Percentiles rank a stretch among this genome's conserved stretches.
These are phyloP conservation scores for Hippocampus mohnikei DNA, from an alignment of 2,113 vertebrate species.

Conservation along the genomic window DNA sequence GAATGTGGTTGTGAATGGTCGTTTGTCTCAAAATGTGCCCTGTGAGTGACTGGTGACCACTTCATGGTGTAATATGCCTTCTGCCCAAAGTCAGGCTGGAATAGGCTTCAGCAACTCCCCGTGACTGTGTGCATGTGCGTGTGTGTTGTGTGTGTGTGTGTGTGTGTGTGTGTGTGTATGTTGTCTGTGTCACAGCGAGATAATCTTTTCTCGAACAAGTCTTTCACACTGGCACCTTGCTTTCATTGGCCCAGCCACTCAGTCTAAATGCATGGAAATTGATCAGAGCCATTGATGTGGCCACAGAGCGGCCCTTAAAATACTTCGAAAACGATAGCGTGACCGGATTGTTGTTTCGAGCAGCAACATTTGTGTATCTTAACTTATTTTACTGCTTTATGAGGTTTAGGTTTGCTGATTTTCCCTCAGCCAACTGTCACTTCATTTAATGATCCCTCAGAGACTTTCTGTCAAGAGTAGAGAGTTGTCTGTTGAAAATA, in stretches of 20 bases:
- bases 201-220: slow-evolving; percentile 53
- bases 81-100: no score
- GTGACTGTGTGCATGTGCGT: not conserved
- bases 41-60: no score
- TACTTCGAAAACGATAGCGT: slow-evolving; percentile 29
- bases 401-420: not conserved
- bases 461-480: not conserved
- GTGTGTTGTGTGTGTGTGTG: not conserved
- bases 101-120: no score
- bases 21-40: no score
- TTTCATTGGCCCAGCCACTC: slow-evolving; percentile 44
- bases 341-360: slow-evolving; percentile 20
- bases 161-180: not conserved
- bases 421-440: slow-evolving; percentile 4
- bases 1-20: no score
- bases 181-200: slow-evolving; percentile 35
- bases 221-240: slow-evolving; percentile 48
- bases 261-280: slow-evolving; percentile 67
- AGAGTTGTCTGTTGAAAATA: slow-evolving; percentile 4
- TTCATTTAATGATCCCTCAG: not conserved
- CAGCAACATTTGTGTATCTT: slow-evolving; percentile 22
- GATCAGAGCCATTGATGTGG: slow-evolving; percentile 64
- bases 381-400: not conserved
- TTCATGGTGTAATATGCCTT: no score
- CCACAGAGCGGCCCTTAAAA: slow-evolving; percentile 56